A percentile compares a stretch with the other conserved stretches of the same genome.
These are phyloP conservation scores for Baronia brevicornis DNA, from an alignment of 2,888 invertebrate genomes.

Conservation along the genomic window DNA sequence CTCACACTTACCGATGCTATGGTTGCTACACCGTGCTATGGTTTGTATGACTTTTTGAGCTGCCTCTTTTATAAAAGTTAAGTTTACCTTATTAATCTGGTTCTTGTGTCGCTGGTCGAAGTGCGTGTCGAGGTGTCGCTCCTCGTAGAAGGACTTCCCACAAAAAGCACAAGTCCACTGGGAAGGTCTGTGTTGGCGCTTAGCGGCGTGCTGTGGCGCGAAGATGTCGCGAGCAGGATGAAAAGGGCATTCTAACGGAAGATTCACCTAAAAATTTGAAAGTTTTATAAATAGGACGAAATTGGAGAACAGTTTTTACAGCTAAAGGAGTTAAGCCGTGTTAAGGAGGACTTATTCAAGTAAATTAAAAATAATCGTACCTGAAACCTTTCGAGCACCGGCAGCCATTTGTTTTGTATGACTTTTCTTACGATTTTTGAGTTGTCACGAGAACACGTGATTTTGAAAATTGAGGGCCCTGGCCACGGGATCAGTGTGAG, in stretches of 20 bases:
- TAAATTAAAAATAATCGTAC: slow-evolving; percentile 28
- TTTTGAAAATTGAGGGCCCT: slow-evolving; percentile 89
- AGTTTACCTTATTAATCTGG: slow-evolving; percentile 84
- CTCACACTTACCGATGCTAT: too few species aligned
- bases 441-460: slow-evolving; percentile 91
- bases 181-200: slow-evolving; percentile 88
- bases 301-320: too few species aligned
- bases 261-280: slow-evolving; percentile 72
- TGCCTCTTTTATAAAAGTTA: too few species aligned
- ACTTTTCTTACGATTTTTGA: slow-evolving; percentile 91
- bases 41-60: too few species aligned
- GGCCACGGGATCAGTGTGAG: slow-evolving; percentile 92
- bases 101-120: slow-evolving; percentile 92
- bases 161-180: slow-evolving; percentile 95
- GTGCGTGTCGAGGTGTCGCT: slow-evolving; percentile 89
- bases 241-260: slow-evolving; percentile 92
- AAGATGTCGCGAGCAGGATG: slow-evolving; percentile 92
- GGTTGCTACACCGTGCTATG: too few species aligned
- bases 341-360: too few species aligned
- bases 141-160: slow-evolving; percentile 93
- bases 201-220: slow-evolving; percentile 89
- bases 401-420: slow-evolving; percentile 93
- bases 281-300: not conserved
- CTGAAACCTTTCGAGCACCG: slow-evolving; percentile 91
- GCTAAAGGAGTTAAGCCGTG: too few species aligned